Evolutionary conservation across 2,797 vertebrate genomes (phyloP), one percentile per base, ranked within the genome.

Genomic region (Gobio occitaniae): DNA sequence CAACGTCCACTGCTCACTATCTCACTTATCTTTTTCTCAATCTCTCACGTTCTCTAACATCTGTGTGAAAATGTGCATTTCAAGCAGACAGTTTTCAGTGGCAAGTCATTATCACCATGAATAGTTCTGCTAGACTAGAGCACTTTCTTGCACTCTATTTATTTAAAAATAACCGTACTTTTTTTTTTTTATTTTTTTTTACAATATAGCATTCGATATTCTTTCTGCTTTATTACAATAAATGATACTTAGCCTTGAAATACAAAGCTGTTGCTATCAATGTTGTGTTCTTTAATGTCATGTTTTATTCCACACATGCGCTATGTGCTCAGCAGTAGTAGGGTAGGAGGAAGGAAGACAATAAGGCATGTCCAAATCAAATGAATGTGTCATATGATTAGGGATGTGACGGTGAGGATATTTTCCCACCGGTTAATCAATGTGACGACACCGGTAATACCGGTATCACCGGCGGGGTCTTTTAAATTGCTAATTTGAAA

Each of bases 21-120:
- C 72, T 11, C 29, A 8, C 72, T 44, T 38, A 25, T 83, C 25
- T 48, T 82, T 32, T 76, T 65, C 56, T 66, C 9, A 41, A 3
- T 52, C 32, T 66, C 21, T 38, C 47, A 15, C 25, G 21, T 61
- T 0, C 0, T 29, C 32, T 54, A 15, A 71, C 8, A 78, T 80
- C 7, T 21, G 5, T 54, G 19, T 41, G 48, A 41, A 66, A 79
- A 80, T 52, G 32, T 47, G 52, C 74, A 63, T 61, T 78, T 78
- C 76, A 61, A 61, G 38, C 76, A n/a, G 74, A 16, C 21, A 32
- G 41, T 32, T 65, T 78, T 65, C 10, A 48, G 41, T 32, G 41
- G 25, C 59, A 21, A 48, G 19, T 44, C 52, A 44, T 56, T 56
- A 56, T 82, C 21, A 3, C 5, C n/a, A 56, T 59, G 10, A 59